Evolutionary conservation across 2,888 invertebrate species (phyloP).

Genomic region (Argynnis bischoffii): DNA sequence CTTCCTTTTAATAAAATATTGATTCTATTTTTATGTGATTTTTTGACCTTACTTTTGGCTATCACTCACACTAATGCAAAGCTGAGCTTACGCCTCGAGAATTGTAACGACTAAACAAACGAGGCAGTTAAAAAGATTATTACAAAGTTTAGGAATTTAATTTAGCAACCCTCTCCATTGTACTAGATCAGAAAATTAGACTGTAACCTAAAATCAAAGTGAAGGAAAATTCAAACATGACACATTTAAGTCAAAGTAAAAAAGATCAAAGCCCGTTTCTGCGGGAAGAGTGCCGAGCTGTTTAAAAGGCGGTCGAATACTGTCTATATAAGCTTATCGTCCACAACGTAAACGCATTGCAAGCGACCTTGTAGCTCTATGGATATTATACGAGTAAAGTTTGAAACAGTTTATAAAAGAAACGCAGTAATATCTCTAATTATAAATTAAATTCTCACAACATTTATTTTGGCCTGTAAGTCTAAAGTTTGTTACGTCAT

Average conservation of each 20-base stretch:
- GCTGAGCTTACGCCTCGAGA: no score
- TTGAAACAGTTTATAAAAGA: neutral
- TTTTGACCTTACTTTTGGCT: no score
- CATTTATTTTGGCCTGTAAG: no score
- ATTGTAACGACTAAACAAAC: no score
- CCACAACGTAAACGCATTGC: neutral
- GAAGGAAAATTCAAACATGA: constrained; percentile 14
- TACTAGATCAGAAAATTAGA: constrained; percentile 7
- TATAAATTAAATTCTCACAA: no score
- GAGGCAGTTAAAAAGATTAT: neutral
- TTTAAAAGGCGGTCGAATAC: constrained; percentile 8
- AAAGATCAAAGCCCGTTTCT: constrained; percentile 13
- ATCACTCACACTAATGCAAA: no score
- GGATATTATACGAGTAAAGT: neutral
- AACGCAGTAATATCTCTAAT: no score
- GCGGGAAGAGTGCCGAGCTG: neutral
- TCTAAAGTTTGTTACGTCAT: no score
- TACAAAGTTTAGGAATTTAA: neutral
- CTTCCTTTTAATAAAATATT: no score
- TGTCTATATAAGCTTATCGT: neutral
- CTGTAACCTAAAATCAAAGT: constrained; percentile 12
- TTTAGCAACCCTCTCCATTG: constrained; percentile 1
- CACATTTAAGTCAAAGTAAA: constrained; percentile 13
- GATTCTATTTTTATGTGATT: no score
- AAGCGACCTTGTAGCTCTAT: neutral